Evolutionary conservation across 2,888 invertebrate genomes (phyloP).

Genomic region (Brachyopa scutellaris): DNA sequence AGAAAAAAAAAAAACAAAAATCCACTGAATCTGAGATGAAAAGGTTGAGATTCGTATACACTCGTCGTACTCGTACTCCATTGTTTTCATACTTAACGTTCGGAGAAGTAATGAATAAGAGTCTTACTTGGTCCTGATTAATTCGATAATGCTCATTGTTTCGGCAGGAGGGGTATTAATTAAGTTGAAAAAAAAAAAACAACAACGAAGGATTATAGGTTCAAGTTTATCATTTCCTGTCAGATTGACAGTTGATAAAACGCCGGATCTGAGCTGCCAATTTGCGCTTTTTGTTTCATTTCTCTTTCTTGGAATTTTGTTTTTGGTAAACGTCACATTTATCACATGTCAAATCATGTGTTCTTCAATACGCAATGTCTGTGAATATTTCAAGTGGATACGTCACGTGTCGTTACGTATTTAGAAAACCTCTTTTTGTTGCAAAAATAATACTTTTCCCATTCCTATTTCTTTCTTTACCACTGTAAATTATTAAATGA

Average conservation of each 20-base stretch:
- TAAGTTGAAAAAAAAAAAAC: conserved; percentile 32
- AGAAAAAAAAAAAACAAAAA: conserved; percentile 6
- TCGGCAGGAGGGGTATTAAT: conserved; percentile 55
- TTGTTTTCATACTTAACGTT: conserved; percentile 57
- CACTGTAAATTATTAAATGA: conserved; percentile 66
- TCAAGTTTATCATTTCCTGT: conserved; percentile 52
- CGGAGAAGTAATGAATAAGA: conserved; percentile 49
- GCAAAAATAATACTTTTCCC: conserved; percentile 34
- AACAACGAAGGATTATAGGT: conserved; percentile 23
- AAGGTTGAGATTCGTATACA: conserved; percentile 58
- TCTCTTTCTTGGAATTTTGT: neutral
- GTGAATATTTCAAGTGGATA: conserved; percentile 11
- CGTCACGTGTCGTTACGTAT: conserved; percentile 42
- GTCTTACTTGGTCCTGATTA: conserved; percentile 61
- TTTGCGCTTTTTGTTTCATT: neutral
- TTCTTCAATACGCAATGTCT: conserved; percentile 5
- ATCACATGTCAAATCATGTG: conserved; percentile 42
- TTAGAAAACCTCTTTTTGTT: conserved; percentile 8
- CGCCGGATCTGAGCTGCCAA: conserved; percentile 25
- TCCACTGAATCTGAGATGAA: conserved; percentile 45
- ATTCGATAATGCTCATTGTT: conserved; percentile 70
- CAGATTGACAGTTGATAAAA: conserved; percentile 54
- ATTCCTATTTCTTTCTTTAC: conserved; percentile 18
- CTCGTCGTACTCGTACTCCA: conserved; percentile 45
- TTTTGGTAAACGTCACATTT: conserved; percentile 40